A percentile compares a stretch with the other conserved stretches of the same genome.
Evolutionary conservation across 2,113 vertebrate species (phyloP).

Genomic region (Hippocampus guttulatus): DNA sequence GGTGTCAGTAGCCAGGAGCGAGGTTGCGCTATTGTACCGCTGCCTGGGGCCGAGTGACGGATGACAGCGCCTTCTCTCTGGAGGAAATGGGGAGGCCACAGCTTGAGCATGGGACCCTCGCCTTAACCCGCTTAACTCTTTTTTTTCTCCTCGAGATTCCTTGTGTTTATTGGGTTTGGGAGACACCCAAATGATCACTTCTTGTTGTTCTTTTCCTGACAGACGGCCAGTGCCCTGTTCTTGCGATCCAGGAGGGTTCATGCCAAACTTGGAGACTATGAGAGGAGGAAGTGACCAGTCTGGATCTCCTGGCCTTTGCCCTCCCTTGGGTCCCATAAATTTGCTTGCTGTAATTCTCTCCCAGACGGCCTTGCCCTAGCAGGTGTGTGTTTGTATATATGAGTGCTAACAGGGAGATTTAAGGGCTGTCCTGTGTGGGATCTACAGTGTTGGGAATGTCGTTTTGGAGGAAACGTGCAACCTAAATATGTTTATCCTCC

Average conservation of each 20-base stretch:
- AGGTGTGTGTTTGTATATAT: conserved; percentile 79
- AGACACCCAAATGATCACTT: background rate
- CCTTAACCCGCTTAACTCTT: conserved; percentile 1
- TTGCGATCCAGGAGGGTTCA: conserved; percentile 4
- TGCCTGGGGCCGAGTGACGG: conserved; percentile 72
- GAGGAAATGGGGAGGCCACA: conserved; percentile 71
- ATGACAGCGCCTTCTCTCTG: conserved; percentile 68
- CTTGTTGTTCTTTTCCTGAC: background rate
- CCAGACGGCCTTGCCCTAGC: conserved; percentile 68
- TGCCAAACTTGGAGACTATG: conserved; percentile 37
- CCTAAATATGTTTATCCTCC: conserved; percentile 73
- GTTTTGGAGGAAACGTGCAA: conserved; percentile 68
- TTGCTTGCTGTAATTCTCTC: conserved; percentile 70
- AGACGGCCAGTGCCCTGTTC: background rate
- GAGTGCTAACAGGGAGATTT: conserved; percentile 62
- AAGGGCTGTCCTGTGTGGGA: conserved; percentile 67
- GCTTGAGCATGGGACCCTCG: conserved; percentile 50
- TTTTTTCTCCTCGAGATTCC: background rate
- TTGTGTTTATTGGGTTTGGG: background rate
- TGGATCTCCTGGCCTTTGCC: conserved; percentile 65
- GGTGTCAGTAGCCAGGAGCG: conserved; percentile 67
- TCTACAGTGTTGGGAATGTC: conserved; percentile 70
- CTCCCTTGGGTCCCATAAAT: conserved; percentile 74
- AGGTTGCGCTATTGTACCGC: conserved; percentile 70
- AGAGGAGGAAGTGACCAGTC: conserved; percentile 68